Base-by-base conservation (phyloP, 2,888 invertebrate genomes). In the Caenorhabditis afra region DNA sequence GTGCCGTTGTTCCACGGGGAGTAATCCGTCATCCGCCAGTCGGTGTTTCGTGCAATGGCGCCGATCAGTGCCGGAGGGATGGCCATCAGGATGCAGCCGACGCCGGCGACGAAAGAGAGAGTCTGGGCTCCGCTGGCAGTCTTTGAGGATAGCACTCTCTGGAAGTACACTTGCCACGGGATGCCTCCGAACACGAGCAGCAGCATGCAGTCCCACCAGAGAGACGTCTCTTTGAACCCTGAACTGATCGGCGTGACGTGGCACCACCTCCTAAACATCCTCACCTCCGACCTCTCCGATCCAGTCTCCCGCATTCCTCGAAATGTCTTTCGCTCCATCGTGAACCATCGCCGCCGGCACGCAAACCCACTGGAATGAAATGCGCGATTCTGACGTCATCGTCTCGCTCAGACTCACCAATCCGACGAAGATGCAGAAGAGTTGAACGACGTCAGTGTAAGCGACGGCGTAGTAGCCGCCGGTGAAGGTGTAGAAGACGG, bases 161-260 rank as follows among this genome's bases (percentile, higher is more conserved):
- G 98, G 92, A 98, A 98, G 91, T 98, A 98, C 37, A 97, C 97
- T 94, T 97, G 96, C 96, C 97, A 97, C 0, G 97, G 97, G 87
- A 97, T 97, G 50, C 97, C 97, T 18, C 97, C 97, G 89, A 97
- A 96, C 57, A 97, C 92, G 74, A 97, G 93, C 86, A 98, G 92
- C 86, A 97, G 92, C 12, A 95, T 95, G 86, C 95, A 94, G 92
- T 97, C 97, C 61, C 95, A 87, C 91, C 97, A 97, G 86, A 93
- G 94, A 92, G 94, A 79, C 4, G 66, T 79, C 57, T 73, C 86
- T 76, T 85, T 80, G 77, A 78, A 80, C 16, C 81, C 77, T 45
- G 53, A 12, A 23, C 23, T 11, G 22, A 23, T 29, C 10, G 20
- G 20, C 12, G 16, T 55, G 8, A 35, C 8, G 11, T 3, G 11